Percentiles rank a stretch among this genome's conserved stretches.
phyloP scores from a whole-genome alignment of 2,797 vertebrate genomes.

The Clarias pachynema region DNA sequence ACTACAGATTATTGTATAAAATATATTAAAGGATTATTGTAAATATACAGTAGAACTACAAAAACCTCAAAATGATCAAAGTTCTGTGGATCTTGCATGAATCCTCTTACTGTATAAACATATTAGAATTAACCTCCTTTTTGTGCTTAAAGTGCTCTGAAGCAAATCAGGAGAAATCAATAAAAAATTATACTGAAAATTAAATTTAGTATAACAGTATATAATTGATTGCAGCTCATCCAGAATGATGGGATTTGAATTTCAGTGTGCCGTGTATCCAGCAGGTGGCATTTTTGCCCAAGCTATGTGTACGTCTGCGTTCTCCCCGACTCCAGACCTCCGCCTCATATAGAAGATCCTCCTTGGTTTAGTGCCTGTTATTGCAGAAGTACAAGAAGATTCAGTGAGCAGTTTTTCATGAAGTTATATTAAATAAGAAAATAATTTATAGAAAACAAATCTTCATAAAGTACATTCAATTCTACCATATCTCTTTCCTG shows the following conservation, averaged over 20 bases:
- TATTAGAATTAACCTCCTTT: not conserved
- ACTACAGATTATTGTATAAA: not conserved
- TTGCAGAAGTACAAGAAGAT: not conserved
- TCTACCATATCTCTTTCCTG: not conserved
- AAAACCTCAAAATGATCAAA: not conserved
- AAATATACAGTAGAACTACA: not conserved
- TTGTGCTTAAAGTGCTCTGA: not conserved
- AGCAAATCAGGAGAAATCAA: not conserved
- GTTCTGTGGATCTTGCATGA: not conserved
- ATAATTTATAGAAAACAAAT: not conserved
- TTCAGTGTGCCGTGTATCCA: conserved; percentile 60
- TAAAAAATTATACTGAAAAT: not conserved
- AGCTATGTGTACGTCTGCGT: conserved; percentile 56
- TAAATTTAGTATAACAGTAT: not conserved
- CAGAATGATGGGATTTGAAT: not conserved
- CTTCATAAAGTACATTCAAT: not conserved
- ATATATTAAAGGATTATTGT: not conserved
- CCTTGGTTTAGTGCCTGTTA: not conserved
- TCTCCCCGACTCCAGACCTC: not conserved
- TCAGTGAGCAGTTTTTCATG: not conserved
- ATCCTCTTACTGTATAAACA: not conserved
- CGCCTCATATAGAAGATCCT: not conserved
- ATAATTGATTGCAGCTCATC: too few species aligned
- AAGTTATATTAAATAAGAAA: not conserved
- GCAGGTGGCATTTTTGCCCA: conserved; percentile 78